These are phyloP conservation scores for Spicauda simplicius DNA, from an alignment of 2,888 invertebrate species.

Conservation along the genomic window DNA sequence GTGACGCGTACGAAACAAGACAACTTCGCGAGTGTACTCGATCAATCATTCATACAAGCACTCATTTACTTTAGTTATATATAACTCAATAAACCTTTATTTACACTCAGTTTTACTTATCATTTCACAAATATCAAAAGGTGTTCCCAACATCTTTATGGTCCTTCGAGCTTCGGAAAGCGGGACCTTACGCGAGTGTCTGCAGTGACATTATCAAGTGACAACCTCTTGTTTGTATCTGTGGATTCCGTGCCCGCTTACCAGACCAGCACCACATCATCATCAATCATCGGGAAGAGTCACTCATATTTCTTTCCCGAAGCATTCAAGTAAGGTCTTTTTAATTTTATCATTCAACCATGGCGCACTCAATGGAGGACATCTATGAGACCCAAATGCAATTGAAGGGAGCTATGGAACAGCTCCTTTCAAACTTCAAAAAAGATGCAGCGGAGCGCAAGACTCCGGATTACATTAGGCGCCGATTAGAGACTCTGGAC, in stretches of 20 bases:
- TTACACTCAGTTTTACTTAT: too few species aligned
- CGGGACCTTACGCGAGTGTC: too few species aligned
- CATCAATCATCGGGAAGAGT: not conserved
- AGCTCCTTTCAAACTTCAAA: conserved; percentile 1
- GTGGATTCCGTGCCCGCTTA: conserved; percentile 5
- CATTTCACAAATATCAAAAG: too few species aligned
- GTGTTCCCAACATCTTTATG: too few species aligned
- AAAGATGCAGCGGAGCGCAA: conserved; percentile 10
- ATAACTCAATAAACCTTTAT: too few species aligned
- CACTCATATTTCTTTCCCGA: not conserved
- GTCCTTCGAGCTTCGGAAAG: too few species aligned
- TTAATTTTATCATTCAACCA: conserved; percentile 2
- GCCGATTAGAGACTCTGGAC: conserved; percentile 6
- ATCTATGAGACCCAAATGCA: conserved; percentile 1
- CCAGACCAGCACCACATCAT: not conserved
- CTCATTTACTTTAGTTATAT: too few species aligned
- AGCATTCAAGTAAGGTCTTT: conserved; percentile 19
- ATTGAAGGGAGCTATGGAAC: conserved; percentile 8
- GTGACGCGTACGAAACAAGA: too few species aligned
- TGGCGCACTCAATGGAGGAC: conserved; percentile 10
- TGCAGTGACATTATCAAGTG: not conserved
- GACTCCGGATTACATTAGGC: conserved; percentile 4
- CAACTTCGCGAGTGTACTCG: too few species aligned
- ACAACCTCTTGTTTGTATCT: conserved; percentile 1
- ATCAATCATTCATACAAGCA: too few species aligned